phyloP scores from a whole-genome alignment of 2,888 invertebrate species.

The Scaptomyza flava region DNA sequence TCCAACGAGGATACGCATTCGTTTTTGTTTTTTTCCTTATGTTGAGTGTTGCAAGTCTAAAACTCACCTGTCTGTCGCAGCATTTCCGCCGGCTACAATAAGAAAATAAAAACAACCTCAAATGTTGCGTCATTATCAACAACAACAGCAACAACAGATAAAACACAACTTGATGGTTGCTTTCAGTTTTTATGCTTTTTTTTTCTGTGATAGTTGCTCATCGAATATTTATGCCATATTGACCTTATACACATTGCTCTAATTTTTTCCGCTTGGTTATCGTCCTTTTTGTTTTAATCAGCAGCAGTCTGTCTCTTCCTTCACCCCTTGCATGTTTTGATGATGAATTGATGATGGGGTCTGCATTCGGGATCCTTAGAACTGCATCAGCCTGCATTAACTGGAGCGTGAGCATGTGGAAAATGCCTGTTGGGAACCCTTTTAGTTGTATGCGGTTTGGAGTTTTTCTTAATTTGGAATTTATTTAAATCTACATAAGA shows the following conservation, averaged over 20 bases:
- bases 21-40: background rate
- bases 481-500: slow-evolving; percentile 73
- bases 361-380: slow-evolving; percentile 39
- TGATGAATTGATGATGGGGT: slow-evolving; percentile 83
- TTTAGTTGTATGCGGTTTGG: slow-evolving; percentile 28
- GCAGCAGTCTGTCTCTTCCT: slow-evolving; percentile 24
- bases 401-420: slow-evolving; percentile 39
- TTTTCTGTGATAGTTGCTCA: slow-evolving; percentile 1
- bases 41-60: slow-evolving; percentile 32
- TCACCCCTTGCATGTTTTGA: slow-evolving; percentile 66
- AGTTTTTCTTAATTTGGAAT: slow-evolving; percentile 80
- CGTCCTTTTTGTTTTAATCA: slow-evolving; percentile 68
- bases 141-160: background rate
- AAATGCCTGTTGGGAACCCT: slow-evolving; percentile 58
- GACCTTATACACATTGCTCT: slow-evolving; percentile 77
- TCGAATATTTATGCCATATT: slow-evolving; percentile 79
- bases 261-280: slow-evolving; percentile 78
- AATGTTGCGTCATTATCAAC: slow-evolving; percentile 77
- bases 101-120: slow-evolving; percentile 55
- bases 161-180: slow-evolving; percentile 20
- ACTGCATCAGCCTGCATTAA: slow-evolving; percentile 13
- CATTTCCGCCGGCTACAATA: slow-evolving; percentile 71
- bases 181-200: slow-evolving; percentile 4
- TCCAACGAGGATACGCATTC: slow-evolving; percentile 54
- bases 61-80: slow-evolving; percentile 71